These are phyloP conservation scores for Phytoseiulus persimilis DNA, from an alignment of 2,888 invertebrate genomes.

Conservation along the genomic window DNA sequence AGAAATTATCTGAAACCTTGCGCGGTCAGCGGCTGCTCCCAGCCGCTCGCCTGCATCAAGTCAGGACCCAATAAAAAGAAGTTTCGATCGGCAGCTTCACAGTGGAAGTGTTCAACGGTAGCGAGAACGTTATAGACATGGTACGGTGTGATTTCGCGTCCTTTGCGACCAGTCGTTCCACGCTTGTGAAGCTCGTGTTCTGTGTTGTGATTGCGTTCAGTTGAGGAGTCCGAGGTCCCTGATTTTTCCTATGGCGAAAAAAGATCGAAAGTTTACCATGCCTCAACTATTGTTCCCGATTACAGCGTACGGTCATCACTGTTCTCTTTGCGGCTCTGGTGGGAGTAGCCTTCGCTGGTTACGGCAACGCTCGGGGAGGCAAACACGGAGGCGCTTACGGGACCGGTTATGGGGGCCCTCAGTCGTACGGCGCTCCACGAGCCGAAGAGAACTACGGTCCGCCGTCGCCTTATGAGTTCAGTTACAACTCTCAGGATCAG, in stretches of 20 bases:
- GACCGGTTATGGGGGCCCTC: background rate
- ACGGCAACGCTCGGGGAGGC: background rate
- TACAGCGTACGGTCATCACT: background rate
- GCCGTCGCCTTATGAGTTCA: slow-evolving; percentile 8
- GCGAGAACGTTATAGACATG: background rate
- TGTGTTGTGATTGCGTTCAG: background rate
- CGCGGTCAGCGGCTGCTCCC: background rate
- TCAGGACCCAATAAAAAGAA: background rate
- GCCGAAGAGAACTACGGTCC: slow-evolving; percentile 17
- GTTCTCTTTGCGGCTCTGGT: background rate
- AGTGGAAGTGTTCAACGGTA: background rate
- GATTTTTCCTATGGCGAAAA: too few relatives aligned
- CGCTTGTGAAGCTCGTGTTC: too few relatives aligned
- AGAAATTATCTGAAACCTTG: background rate
- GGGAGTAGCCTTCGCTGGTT: background rate
- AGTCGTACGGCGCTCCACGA: background rate
- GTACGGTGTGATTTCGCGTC: background rate
- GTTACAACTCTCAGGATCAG: slow-evolving; percentile 27
- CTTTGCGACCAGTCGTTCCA: too few relatives aligned
- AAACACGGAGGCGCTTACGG: background rate
- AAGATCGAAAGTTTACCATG: too few relatives aligned
- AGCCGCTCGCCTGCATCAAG: background rate
- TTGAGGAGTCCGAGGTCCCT: too few relatives aligned
- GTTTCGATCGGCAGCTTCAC: background rate
- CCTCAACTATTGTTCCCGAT: background rate